Base-by-base conservation (phyloP, 53 echinoderm and acorn worm species). In the Holothuria leucospilota region DNA sequence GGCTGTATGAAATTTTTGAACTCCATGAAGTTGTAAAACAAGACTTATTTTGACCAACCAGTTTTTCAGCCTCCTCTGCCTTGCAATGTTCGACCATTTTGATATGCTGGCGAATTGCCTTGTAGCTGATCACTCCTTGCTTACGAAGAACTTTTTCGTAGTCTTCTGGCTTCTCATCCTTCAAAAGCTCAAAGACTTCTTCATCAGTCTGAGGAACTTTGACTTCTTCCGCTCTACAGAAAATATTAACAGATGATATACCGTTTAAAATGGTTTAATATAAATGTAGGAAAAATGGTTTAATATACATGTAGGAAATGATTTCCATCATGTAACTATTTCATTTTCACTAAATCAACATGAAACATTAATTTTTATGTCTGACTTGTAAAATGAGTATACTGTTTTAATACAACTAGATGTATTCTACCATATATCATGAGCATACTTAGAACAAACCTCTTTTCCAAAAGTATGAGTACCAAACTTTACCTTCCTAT, bases 131-230 rank as follows among this genome's bases (percentile, higher is more conserved):
- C 59, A 94, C 84, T 28, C 90, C 90, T 21, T 90, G 90, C 51
- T 79, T 90, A 56, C 86, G 87, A 11, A 94, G 90, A 53, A 94
- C 71, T 62, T 83, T 92, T 73, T 91, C 94, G 27, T 92, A 94
- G 70, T 90, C 63, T 52, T 80, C 84, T 6, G 91, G 88, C 60
- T 92, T 69, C 38, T 80, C 92, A 23, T 94, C 94, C 72, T 94
- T 94, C 16, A 94, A 85, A 29, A 94, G 77, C 39, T 94, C 92
- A 85, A 78, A 89, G 67, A 94, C 88, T 60, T 94, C 87, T 64
- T 88, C 86, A 16, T 90, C 93, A 8, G 82, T 87, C 30, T 85
- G 46, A 38, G 84, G 84, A 18, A 67, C 84, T 83, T 83, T 64
- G 34, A 83, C 84, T 46, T 4, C 84, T 53, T 83, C 84, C 40